Conservation (phyloP, 2,113 vertebrate genomes). For the Otolemur garnettii region DNA sequence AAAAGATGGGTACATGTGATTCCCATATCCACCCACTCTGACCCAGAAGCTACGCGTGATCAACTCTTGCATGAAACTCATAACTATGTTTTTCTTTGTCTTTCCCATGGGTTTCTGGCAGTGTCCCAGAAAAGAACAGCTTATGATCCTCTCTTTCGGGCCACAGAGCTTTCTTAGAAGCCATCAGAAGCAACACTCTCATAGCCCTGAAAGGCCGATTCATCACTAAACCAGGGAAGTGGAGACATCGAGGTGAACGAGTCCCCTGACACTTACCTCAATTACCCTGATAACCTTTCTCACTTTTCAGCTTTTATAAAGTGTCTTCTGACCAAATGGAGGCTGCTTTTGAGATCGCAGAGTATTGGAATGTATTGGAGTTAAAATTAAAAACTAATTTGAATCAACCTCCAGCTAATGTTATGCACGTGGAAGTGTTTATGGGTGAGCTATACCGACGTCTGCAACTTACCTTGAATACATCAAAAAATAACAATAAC, state of each 20-base stretch:
- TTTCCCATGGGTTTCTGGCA: constrained; percentile 41
- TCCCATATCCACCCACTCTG: neutral
- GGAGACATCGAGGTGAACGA: constrained; percentile 38
- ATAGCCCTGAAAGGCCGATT: constrained; percentile 37
- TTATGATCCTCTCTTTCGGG: constrained; percentile 37
- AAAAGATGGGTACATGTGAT: neutral
- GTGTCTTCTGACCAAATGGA: constrained; percentile 44
- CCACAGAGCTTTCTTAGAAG: constrained; percentile 55
- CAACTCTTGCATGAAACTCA: neutral
- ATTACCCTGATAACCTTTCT: constrained; percentile 63
- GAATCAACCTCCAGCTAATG: constrained; percentile 27
- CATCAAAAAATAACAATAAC: neutral
- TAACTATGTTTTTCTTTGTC: neutral
- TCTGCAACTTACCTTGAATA: neutral
- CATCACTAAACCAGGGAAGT: constrained; percentile 25
- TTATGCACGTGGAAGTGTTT: neutral
- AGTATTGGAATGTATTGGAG: neutral
- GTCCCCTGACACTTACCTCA: constrained; percentile 46
- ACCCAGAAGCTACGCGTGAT: constrained; percentile 1
- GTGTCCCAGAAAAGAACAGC: neutral
- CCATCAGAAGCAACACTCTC: constrained; percentile 35
- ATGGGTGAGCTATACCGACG: neutral
- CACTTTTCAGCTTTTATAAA: constrained; percentile 57
- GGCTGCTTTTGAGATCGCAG: neutral
- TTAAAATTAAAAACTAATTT: constrained; percentile 36